A percentile compares a stretch with the other conserved stretches of the same genome.
Conservation (phyloP, 2,797 vertebrate species). For the Fratercula arctica region DNA sequence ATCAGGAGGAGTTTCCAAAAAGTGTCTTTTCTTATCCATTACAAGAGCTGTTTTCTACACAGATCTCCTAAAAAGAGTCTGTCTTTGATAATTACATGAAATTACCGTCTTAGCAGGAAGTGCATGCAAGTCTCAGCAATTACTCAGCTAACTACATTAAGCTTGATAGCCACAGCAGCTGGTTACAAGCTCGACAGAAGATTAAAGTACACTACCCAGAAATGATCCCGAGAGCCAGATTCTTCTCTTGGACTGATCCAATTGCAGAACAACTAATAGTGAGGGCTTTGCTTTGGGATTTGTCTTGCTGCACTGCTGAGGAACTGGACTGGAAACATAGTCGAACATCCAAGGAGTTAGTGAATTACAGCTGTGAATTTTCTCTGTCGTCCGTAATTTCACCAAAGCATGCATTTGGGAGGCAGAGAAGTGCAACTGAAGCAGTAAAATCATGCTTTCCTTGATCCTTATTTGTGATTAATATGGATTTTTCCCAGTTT, state of each 20-base stretch:
- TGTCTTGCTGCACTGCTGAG: neutral
- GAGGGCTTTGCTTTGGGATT: neutral
- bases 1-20: neutral
- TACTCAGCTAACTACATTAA: constrained; percentile 65
- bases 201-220: constrained; percentile 6
- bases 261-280: neutral
- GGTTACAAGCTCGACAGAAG: constrained; percentile 3
- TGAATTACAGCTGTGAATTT: neutral
- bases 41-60: neutral
- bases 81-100: constrained; percentile 47
- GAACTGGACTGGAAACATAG: neutral
- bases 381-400: neutral
- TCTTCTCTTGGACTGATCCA: neutral
- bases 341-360: neutral
- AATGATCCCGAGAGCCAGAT: neutral
- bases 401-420: neutral
- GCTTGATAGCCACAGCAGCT: constrained; percentile 33
- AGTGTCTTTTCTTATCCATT: neutral
- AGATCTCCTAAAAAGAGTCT: constrained; percentile 42
- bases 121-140: constrained; percentile 32
- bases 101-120: constrained; percentile 59
- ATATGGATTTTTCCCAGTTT: neutral
- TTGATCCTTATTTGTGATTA: neutral
- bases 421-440: neutral
- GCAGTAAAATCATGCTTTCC: neutral